A percentile compares a stretch with the other conserved stretches of the same genome.
Conservation (phyloP, 1,140 invertebrate species). For the Palaemon carinicauda region DNA sequence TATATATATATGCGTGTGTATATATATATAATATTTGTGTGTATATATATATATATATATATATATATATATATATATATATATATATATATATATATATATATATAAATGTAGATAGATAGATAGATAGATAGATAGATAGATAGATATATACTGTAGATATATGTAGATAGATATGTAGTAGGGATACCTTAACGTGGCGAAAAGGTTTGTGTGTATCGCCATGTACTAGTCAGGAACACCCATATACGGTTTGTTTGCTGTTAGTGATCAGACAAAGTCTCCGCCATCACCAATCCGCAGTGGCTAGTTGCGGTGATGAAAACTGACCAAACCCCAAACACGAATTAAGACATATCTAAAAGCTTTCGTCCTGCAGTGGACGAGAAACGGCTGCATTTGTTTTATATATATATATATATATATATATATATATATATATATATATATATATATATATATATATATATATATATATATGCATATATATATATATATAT, state of each 20-base stretch:
- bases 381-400: too few relatives aligned
- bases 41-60: not conserved
- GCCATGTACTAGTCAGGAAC: too few relatives aligned
- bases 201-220: too few relatives aligned
- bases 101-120: not conserved
- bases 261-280: too few relatives aligned
- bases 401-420: too few relatives aligned
- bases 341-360: too few relatives aligned
- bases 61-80: not conserved
- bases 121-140: not conserved
- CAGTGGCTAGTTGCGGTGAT: too few relatives aligned
- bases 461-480: not conserved
- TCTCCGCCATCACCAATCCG: too few relatives aligned
- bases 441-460: not conserved
- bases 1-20: not conserved
- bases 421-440: not conserved
- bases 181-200: too few relatives aligned
- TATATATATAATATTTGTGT: not conserved
- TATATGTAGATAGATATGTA: not conserved
- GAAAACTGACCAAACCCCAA: too few relatives aligned
- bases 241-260: too few relatives aligned
- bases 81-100: not conserved
- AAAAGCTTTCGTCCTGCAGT: too few relatives aligned
- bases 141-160: not conserved
- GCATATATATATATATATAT: not conserved